These are phyloP conservation scores for Eleutherodactylus coqui DNA, from an alignment of 2,797 vertebrate species.

Conservation along the genomic window DNA sequence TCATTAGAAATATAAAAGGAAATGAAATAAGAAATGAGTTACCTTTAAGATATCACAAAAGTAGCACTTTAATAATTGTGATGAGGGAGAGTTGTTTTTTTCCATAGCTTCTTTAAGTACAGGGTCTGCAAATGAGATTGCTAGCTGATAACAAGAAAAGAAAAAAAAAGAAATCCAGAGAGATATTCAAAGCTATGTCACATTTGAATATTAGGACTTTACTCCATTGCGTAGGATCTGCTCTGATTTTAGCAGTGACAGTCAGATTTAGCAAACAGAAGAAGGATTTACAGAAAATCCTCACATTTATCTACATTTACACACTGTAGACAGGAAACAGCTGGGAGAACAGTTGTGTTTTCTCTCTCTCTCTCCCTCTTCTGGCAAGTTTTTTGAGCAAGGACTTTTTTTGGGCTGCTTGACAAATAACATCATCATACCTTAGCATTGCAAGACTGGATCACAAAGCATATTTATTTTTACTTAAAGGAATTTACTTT, in stretches of 20 bases:
- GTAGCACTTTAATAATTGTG: constrained; percentile 93
- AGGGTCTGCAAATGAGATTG: constrained; percentile 96
- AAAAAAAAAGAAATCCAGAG: constrained; percentile 85
- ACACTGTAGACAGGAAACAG: constrained; percentile 99
- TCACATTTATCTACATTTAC: constrained; percentile 99
- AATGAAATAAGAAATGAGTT: constrained; percentile 89
- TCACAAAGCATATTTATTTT: constrained; percentile 79
- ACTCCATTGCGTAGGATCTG: constrained; percentile 99
- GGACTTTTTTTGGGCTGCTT: constrained; percentile 96
- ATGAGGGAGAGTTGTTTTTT: constrained; percentile 91
- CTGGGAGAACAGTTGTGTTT: constrained; percentile 92
- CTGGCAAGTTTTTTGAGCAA: constrained; percentile 99
- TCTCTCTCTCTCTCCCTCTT: constrained; percentile 91
- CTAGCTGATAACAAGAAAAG: constrained; percentile 93
- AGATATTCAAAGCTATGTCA: constrained; percentile 96
- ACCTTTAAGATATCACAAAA: constrained; percentile 99
- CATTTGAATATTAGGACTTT: constrained; percentile 99
- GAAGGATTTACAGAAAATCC: constrained; percentile 99
- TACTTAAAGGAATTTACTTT: constrained; percentile 79
- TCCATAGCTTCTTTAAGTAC: constrained; percentile 93
- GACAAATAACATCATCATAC: constrained; percentile 99
- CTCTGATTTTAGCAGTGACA: constrained; percentile 92
- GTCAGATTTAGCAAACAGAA: constrained; percentile 99
- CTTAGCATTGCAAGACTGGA: constrained; percentile 85
- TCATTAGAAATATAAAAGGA: constrained; percentile 72